These are phyloP conservation scores for Dinothrombium tinctorium DNA, from an alignment of 1,140 invertebrate genomes.

Conservation along the genomic window DNA sequence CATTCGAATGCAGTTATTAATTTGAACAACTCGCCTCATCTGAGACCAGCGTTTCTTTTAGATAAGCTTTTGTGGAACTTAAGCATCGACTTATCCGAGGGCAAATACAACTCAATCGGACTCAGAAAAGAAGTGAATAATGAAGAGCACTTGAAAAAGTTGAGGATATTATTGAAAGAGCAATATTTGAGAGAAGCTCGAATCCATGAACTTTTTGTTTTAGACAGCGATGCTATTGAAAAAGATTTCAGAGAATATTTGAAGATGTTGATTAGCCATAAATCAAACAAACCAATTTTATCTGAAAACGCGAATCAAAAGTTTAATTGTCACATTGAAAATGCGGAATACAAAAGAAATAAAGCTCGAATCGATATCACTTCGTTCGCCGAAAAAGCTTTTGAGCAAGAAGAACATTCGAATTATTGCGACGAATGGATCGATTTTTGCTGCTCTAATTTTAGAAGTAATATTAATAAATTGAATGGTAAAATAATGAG, in stretches of 20 bases:
- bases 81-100: slow-evolving; percentile 47
- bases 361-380: slow-evolving; percentile 54
- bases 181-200: slow-evolving; percentile 46
- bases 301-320: no score
- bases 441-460: background rate
- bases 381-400: slow-evolving; percentile 36
- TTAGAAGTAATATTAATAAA: slow-evolving; percentile 12
- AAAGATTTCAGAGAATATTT: slow-evolving; percentile 32
- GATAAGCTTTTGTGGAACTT: slow-evolving; percentile 57
- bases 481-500: slow-evolving; percentile 43
- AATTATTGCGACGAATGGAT: slow-evolving; percentile 4
- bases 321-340: no score
- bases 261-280: slow-evolving; percentile 2
- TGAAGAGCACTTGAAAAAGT: slow-evolving; percentile 45
- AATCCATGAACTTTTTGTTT: slow-evolving; percentile 58
- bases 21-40: slow-evolving; percentile 64
- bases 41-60: slow-evolving; percentile 74
- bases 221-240: slow-evolving; percentile 43
- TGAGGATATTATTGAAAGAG: slow-evolving; percentile 26
- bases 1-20: slow-evolving; percentile 88
- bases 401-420: background rate
- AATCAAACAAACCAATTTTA: slow-evolving; percentile 31
- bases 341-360: slow-evolving; percentile 49
- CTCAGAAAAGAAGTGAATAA: slow-evolving; percentile 38
- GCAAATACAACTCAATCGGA: slow-evolving; percentile 44